A percentile compares a stretch with the other conserved stretches of the same genome.
Evolutionary conservation across 2,113 vertebrate species (phyloP).

Genomic region (Tachysurus fulvidraco): DNA sequence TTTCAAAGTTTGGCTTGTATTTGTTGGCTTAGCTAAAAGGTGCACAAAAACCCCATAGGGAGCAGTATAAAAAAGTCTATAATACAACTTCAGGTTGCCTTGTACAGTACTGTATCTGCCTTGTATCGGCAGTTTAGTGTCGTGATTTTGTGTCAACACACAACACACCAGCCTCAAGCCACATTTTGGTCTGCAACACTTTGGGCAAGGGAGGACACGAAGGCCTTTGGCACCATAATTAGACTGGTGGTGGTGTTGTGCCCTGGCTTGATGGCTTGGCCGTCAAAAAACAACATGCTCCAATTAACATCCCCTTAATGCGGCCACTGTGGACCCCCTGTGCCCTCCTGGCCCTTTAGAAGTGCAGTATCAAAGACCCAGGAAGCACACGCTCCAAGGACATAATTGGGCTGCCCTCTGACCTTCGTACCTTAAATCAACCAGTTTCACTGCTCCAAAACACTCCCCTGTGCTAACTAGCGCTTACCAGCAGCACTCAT

Average conservation of each 20-base stretch:
- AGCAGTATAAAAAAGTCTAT: background rate
- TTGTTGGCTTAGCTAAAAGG: slow-evolving; percentile 8
- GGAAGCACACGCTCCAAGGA: slow-evolving; percentile 81
- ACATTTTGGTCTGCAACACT: slow-evolving; percentile 17
- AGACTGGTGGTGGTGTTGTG: slow-evolving; percentile 52
- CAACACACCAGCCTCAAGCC: background rate
- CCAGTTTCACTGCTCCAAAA: slow-evolving; percentile 79
- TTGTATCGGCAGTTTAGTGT: background rate
- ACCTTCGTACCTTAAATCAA: slow-evolving; percentile 87
- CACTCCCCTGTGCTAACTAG: slow-evolving; percentile 99
- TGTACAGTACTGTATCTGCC: background rate
- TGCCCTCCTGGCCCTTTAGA: slow-evolving; percentile 85
- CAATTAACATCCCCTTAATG: slow-evolving; percentile 93
- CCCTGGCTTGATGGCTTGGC: slow-evolving; percentile 49
- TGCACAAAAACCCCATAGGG: background rate
- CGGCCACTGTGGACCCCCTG: slow-evolving; percentile 75
- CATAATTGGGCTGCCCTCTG: slow-evolving; percentile 97
- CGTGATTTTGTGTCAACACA: background rate
- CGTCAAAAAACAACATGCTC: slow-evolving; percentile 74
- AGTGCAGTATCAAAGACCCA: slow-evolving; percentile 89
- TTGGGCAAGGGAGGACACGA: slow-evolving; percentile 23
- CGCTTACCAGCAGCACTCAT: slow-evolving; percentile 90
- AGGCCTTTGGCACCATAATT: slow-evolving; percentile 60
- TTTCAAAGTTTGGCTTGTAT: slow-evolving; percentile 12
- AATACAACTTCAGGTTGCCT: slow-evolving; percentile 4